Evolutionary conservation across 1,140 invertebrate genomes (phyloP).

Genomic region (Lanistes nyassanus): DNA sequence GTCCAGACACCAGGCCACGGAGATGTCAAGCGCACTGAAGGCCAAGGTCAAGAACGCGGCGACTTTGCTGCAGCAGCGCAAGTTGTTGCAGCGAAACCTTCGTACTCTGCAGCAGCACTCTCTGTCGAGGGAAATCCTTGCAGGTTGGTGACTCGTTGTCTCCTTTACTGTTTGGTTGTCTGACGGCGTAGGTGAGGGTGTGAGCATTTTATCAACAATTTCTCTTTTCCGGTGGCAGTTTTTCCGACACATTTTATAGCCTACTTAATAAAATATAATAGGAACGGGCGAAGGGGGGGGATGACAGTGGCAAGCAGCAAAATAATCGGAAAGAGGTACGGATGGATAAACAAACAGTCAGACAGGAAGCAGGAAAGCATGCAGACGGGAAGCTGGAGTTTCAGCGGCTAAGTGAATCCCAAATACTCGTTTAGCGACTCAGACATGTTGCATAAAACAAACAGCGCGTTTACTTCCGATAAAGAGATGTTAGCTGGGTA

Average conservation of each 20-base stretch:
- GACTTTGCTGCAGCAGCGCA: constrained; percentile 65
- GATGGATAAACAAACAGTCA: not conserved
- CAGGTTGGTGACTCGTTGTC: constrained; percentile 47
- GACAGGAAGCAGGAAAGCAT: not conserved
- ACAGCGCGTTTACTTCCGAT: too few species aligned
- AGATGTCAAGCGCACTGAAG: constrained; percentile 44
- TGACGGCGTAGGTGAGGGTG: not conserved
- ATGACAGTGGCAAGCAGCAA: not conserved
- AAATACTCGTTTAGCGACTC: too few species aligned
- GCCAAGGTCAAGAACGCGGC: constrained; percentile 59
- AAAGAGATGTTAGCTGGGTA: too few species aligned
- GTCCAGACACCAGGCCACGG: constrained; percentile 59
- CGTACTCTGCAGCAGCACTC: constrained; percentile 65
- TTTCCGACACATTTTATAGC: not conserved
- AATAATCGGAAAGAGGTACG: not conserved
- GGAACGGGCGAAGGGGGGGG: not conserved
- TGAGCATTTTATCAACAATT: not conserved
- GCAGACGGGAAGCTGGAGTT: too few species aligned
- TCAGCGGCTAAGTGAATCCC: too few species aligned
- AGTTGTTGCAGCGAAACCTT: constrained; percentile 66
- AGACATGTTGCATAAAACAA: too few species aligned
- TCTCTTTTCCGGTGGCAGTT: not conserved
- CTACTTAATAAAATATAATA: not conserved
- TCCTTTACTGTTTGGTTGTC: not conserved
- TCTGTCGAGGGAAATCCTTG: constrained; percentile 59